Evolutionary conservation across 2,113 vertebrate species (phyloP).

Genomic region (Cephalopterus ornatus): DNA sequence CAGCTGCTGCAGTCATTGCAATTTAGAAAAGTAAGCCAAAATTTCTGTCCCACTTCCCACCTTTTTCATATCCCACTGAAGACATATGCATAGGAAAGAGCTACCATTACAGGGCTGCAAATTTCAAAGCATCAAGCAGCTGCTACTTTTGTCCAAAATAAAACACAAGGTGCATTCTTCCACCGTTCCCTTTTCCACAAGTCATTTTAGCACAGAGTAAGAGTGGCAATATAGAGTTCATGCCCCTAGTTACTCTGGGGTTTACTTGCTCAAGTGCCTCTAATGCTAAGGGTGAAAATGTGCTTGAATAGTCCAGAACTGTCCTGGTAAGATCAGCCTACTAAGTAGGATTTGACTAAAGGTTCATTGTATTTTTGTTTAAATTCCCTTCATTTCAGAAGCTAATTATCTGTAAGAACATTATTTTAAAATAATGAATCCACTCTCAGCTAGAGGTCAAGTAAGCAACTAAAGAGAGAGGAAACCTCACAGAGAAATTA

Average conservation of each 20-base stretch:
- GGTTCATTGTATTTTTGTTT: not conserved
- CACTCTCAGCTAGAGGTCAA: not conserved
- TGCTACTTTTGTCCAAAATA: not conserved
- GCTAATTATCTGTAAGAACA: not conserved
- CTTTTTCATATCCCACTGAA: not conserved
- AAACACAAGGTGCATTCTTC: not conserved
- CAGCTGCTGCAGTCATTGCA: not conserved
- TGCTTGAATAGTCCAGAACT: not conserved
- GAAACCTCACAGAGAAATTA: not conserved
- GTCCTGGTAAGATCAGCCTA: not conserved
- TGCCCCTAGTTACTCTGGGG: not conserved
- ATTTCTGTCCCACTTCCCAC: not conserved
- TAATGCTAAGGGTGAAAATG: not conserved
- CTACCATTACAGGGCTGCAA: not conserved
- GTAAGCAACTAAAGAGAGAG: not conserved
- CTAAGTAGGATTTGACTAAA: not conserved
- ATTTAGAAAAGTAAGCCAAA: not conserved
- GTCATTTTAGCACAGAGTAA: not conserved
- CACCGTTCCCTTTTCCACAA: not conserved
- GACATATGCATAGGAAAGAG: not conserved
- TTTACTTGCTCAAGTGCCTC: not conserved
- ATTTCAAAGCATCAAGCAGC: not conserved
- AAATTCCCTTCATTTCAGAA: not conserved
- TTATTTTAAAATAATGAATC: conserved; percentile 1
- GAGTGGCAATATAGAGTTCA: not conserved